Base-by-base conservation (phyloP, 1,140 invertebrate species). In the Drosophila nikananu region DNA sequence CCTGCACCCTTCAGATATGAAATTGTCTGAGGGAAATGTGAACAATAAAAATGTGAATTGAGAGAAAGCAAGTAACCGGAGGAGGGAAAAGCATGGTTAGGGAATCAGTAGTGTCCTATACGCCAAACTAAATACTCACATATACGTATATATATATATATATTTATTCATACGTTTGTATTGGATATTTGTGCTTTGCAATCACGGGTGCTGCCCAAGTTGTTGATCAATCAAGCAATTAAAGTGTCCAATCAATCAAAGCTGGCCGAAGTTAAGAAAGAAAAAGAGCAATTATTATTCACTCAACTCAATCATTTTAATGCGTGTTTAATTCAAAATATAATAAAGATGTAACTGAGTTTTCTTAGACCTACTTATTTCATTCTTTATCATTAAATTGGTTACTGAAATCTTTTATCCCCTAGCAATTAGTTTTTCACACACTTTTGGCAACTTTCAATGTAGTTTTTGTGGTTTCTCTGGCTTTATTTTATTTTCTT, bases 191-290 rank as follows among this genome's bases (percentile, higher is more conserved):
- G 42, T n/a, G n/a, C n/a, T n/a, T n/a, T n/a, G n/a, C n/a, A n/a
- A n/a, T n/a, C n/a, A n/a, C n/a, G n/a, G n/a, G n/a, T n/a, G n/a
- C n/a, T n/a, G n/a, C n/a, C n/a, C n/a, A n/a, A n/a, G n/a, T n/a
- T n/a, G n/a, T n/a, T 57, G 27, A 77, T 77, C 75, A 77, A 77
- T 77, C 75, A 77, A 77, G 21, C 66, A 35, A 73, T 71, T 44
- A 42, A 59, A 72, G 42, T 21, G 55, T 49, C 42, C 59, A 68
- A 77, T 77, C 73, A 77, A 61, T 67, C 32, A 63, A 61, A 67
- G 49, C 64, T 70, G 64, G 12, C 25, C 35, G n/a, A 37, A 49
- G 25, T 8, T 46, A 2, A 41, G 12, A 70, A 10, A 44, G 12
- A 17, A 30, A 27, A 57, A 49, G 10, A n/a, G 6, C 12, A 3